Percentiles rank a stretch among this genome's conserved stretches.
Evolutionary conservation across 2,888 invertebrate species (phyloP).

Genomic region (Euzophera pinguis): DNA sequence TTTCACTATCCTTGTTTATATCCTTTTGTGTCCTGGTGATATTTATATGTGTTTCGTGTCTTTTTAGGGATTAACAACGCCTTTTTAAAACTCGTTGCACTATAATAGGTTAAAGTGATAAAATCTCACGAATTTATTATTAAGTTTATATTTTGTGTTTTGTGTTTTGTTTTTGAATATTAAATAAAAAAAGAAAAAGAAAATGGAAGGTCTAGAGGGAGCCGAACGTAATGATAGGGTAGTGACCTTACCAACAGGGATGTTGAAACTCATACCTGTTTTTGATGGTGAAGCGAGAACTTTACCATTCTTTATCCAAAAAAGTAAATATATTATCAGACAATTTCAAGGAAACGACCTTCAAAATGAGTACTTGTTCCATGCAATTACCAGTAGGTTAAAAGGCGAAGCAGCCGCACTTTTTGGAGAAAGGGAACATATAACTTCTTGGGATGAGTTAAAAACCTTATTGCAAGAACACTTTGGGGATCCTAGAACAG

Average conservation of each 20-base stretch:
- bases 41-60: constrained; percentile 4
- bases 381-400: constrained; percentile 16
- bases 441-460: constrained; percentile 15
- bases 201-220: not conserved
- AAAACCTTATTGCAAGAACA: constrained; percentile 15
- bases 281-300: not conserved
- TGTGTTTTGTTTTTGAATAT: no score
- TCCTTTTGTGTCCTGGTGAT: constrained; percentile 3
- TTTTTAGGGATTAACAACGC: not conserved
- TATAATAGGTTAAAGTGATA: not conserved
- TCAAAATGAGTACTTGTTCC: constrained; percentile 11
- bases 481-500: constrained; percentile 20
- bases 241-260: not conserved
- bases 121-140: not conserved
- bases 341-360: not conserved
- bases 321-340: constrained; percentile 16
- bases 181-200: no score
- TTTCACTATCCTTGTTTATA: constrained; percentile 14
- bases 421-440: constrained; percentile 16
- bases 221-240: not conserved
- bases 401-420: constrained; percentile 15
- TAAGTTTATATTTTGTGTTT: no score
- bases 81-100: not conserved
- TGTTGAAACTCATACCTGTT: not conserved
- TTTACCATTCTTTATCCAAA: constrained; percentile 13